Evolutionary conservation across 92 coral and sea anemone species (phyloP).

Genomic region (Palythoa caribaeorum): DNA sequence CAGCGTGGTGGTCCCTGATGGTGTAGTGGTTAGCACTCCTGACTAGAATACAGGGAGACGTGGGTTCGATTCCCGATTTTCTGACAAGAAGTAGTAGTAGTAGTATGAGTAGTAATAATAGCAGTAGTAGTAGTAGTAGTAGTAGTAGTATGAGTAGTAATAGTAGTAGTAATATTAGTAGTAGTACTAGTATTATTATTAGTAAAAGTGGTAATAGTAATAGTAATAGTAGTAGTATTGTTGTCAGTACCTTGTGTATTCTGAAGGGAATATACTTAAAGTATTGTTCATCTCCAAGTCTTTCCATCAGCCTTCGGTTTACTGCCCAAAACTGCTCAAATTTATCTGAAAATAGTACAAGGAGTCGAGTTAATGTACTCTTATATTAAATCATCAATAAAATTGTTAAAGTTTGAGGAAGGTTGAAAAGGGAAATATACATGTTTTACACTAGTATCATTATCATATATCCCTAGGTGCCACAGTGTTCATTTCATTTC

Average conservation of each 20-base stretch:
- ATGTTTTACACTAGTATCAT: no score
- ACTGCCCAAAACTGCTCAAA: conserved; percentile 99
- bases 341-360: conserved; percentile 69
- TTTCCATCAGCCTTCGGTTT: conserved; percentile 94
- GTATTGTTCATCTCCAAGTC: conserved; percentile 89
- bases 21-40: no score
- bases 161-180: no score
- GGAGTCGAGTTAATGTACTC: not conserved
- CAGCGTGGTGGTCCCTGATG: not conserved
- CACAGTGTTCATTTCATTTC: no score
- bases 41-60: no score
- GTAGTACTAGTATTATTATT: not conserved
- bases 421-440: no score
- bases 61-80: not conserved
- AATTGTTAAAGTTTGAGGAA: no score
- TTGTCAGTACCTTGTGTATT: conserved; percentile 84
- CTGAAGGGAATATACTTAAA: conserved; percentile 96
- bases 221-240: not conserved
- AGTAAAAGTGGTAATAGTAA: no score
- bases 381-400: no score
- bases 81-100: not conserved
- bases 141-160: not conserved
- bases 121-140: not conserved
- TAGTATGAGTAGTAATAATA: no score
- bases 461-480: no score